Conservation (phyloP, 2,888 invertebrate genomes). For the Octonoba sinensis region DNA sequence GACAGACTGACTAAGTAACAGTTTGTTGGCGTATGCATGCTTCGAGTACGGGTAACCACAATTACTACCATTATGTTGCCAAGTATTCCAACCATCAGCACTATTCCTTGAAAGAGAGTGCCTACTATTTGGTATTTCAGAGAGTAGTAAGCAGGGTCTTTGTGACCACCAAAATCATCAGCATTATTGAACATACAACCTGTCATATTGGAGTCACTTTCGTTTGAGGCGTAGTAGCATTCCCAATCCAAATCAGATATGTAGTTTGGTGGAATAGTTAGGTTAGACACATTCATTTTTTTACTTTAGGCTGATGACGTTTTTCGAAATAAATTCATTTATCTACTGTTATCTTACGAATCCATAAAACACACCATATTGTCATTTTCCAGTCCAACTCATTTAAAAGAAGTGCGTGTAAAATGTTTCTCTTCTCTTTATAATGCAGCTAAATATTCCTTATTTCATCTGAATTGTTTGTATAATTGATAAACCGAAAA, state of each 20-base stretch:
- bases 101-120: constrained; percentile 72
- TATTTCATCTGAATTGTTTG: too few species aligned
- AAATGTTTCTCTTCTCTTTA: too few species aligned
- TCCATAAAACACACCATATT: too few species aligned
- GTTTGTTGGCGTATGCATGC: constrained; percentile 77
- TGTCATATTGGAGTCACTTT: constrained; percentile 30
- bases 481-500: too few species aligned
- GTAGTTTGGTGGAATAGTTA: constrained; percentile 26
- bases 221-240: constrained; percentile 27
- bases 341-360: too few species aligned
- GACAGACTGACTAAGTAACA: constrained; percentile 77
- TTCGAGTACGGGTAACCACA: constrained; percentile 73
- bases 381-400: too few species aligned
- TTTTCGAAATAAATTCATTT: too few species aligned
- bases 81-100: constrained; percentile 74
- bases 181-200: constrained; percentile 11
- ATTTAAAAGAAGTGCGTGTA: too few species aligned
- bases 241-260: constrained; percentile 45
- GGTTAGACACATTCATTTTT: constrained; percentile 33
- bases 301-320: too few species aligned
- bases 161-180: background rate
- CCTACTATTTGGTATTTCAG: constrained; percentile 73
- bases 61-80: constrained; percentile 76
- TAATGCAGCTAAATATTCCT: too few species aligned
- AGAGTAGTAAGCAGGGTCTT: constrained; percentile 71